These are phyloP conservation scores for Notamacropus eugenii DNA, from an alignment of 2,797 vertebrate genomes.

Conservation along the genomic window DNA sequence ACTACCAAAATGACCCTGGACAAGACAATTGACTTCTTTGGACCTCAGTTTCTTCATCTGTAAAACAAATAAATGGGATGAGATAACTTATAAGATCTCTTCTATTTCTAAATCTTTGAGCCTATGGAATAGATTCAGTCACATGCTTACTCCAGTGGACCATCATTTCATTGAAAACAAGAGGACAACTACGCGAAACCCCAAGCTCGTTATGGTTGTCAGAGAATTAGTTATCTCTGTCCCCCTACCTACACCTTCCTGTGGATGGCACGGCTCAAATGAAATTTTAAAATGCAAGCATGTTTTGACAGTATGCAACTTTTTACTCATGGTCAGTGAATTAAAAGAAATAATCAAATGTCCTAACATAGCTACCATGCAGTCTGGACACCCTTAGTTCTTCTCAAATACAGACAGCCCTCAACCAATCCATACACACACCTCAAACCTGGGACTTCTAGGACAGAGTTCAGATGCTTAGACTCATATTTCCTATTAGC, in stretches of 20 bases:
- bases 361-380: neutral
- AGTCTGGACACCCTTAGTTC: neutral
- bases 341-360: neutral
- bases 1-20: neutral
- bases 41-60: neutral
- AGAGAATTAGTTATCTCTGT: no score
- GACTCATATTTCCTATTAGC: neutral
- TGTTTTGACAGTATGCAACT: neutral
- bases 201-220: neutral
- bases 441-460: neutral
- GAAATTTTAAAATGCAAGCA: neutral
- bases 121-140: neutral
- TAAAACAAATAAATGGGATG: neutral
- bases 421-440: neutral
- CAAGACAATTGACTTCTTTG: neutral
- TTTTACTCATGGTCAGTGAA: neutral
- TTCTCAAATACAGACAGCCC: neutral
- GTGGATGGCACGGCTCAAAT: neutral
- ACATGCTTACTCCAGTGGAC: neutral
- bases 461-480: neutral
- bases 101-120: neutral
- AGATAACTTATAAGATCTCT: neutral
- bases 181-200: neutral
- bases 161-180: neutral
- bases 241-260: neutral